Evolutionary conservation across 1,140 invertebrate species (phyloP).

Genomic region (Zaprionus ornatus): DNA sequence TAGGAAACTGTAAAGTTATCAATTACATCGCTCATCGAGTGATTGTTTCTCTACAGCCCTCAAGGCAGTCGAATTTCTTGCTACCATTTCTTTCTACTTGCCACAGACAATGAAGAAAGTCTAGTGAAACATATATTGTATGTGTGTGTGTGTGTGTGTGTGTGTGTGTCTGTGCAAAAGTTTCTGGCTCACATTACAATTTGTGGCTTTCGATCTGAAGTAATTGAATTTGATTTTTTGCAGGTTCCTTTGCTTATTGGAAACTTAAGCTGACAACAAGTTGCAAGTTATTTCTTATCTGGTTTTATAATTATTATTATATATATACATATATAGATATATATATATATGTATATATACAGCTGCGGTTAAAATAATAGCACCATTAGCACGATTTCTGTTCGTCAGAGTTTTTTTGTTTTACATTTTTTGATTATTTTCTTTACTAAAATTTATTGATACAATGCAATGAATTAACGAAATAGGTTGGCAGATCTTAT

Average conservation of each 20-base stretch:
- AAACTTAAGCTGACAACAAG: background rate
- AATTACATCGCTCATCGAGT: conserved; percentile 53
- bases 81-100: background rate
- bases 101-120: background rate
- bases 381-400: too few species aligned
- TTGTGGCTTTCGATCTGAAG: conserved; percentile 1
- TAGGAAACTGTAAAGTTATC: conserved; percentile 68
- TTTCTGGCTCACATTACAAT: conserved; percentile 26
- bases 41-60: conserved; percentile 48
- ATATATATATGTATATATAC: background rate
- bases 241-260: background rate
- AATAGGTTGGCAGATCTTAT: too few species aligned
- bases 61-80: conserved; percentile 6
- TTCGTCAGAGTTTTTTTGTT: too few species aligned
- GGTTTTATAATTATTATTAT: background rate
- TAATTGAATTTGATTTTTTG: conserved; percentile 29
- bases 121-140: background rate
- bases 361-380: background rate
- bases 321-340: background rate
- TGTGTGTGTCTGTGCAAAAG: background rate
- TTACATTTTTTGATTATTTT: too few species aligned
- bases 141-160: background rate
- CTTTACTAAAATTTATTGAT: too few species aligned
- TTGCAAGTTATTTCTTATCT: background rate
- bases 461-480: too few species aligned